These are phyloP conservation scores for Lepidurus packardi DNA, from an alignment of 1,140 invertebrate species.

Conservation along the genomic window DNA sequence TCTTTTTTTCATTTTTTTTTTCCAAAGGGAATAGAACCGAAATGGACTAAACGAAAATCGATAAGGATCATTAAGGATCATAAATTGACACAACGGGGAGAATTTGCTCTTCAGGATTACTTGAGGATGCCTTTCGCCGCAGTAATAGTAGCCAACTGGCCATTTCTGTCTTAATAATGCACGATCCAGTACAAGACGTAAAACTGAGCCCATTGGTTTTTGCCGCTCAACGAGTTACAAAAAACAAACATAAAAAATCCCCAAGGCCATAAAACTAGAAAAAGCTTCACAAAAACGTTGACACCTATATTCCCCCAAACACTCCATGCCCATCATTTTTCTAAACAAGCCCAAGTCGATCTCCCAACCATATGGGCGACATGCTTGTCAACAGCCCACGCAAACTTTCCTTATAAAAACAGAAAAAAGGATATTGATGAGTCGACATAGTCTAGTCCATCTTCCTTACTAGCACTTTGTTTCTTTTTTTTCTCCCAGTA, in stretches of 20 bases:
- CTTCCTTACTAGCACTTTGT: background rate
- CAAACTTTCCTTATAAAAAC: background rate
- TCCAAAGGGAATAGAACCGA: background rate
- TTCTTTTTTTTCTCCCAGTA: background rate
- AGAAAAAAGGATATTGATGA: background rate
- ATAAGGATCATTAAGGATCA: constrained; percentile 5
- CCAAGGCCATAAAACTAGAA: background rate
- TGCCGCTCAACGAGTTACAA: background rate
- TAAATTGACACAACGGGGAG: constrained; percentile 4
- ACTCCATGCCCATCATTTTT: background rate
- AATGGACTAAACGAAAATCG: constrained; percentile 22
- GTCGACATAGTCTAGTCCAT: background rate
- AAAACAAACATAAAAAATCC: background rate
- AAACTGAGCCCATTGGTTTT: background rate
- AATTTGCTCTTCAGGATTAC: constrained; percentile 2
- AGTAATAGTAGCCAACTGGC: background rate
- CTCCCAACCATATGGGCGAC: background rate
- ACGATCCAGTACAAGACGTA: background rate
- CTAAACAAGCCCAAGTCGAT: background rate
- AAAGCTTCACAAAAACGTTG: no score
- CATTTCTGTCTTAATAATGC: background rate
- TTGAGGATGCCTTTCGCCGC: background rate
- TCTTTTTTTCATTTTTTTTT: background rate
- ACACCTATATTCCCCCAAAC: background rate
- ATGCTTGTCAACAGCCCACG: background rate